Evolutionary conservation across 2,888 invertebrate species (phyloP).

Genomic region (Deroplatys truncata): DNA sequence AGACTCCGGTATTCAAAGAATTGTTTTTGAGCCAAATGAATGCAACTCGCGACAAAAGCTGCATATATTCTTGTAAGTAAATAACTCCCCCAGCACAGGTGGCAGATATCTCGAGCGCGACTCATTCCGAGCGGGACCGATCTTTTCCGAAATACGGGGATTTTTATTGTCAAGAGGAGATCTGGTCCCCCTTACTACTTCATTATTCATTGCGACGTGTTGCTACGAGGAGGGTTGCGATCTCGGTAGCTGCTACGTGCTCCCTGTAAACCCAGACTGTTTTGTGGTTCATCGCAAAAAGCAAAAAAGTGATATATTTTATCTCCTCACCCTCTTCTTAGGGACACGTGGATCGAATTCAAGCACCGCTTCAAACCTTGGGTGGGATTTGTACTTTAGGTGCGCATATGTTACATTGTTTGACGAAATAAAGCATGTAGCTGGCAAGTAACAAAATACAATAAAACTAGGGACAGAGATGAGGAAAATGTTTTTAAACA

Average conservation of each 20-base stretch:
- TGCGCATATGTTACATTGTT: too few species aligned
- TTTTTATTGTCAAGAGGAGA: background rate
- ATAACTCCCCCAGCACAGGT: background rate
- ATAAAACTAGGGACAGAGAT: too few species aligned
- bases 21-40: too few species aligned
- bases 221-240: background rate
- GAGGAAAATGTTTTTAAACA: too few species aligned
- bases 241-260: background rate
- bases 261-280: background rate
- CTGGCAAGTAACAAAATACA: too few species aligned
- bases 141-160: background rate
- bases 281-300: background rate
- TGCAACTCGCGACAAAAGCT: too few species aligned
- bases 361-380: background rate
- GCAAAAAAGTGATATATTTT: background rate
- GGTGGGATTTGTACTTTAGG: background rate
- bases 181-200: background rate
- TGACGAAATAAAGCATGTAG: too few species aligned
- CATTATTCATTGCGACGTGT: background rate
- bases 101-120: background rate
- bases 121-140: background rate
- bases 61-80: background rate
- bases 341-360: too few species aligned
- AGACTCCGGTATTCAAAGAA: too few species aligned
- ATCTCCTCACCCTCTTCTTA: background rate